Percentiles rank a stretch among this genome's conserved stretches.
Conservation (phyloP, 2,888 invertebrate genomes). For the Phorcus lineatus region DNA sequence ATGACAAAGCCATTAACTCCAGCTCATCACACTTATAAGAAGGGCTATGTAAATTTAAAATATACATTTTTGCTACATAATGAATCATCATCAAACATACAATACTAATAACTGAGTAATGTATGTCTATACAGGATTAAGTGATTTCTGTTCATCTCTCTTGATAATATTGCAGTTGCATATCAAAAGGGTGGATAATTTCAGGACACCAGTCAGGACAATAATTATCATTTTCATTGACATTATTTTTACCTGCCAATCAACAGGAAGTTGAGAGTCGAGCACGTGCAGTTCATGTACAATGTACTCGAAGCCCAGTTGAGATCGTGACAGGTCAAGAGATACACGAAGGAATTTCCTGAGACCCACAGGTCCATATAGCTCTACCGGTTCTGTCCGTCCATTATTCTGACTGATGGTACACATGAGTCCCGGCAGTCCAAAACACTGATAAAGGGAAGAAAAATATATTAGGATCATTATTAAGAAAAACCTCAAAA, state of each 20-base stretch:
- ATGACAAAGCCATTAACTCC: background rate
- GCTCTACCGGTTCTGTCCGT: slow-evolving; percentile 65
- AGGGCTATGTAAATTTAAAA: too few species aligned
- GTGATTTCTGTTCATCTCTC: too few species aligned
- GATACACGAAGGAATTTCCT: slow-evolving; percentile 70
- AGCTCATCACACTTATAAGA: too few species aligned
- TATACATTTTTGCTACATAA: background rate
- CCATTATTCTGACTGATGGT: slow-evolving; percentile 72
- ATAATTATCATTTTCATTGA: too few species aligned
- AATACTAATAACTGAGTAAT: too few species aligned
- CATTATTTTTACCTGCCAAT: slow-evolving; percentile 46
- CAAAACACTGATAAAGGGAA: slow-evolving; percentile 75
- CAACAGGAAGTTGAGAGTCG: slow-evolving; percentile 50
- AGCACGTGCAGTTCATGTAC: slow-evolving; percentile 75
- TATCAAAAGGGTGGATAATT: too few species aligned
- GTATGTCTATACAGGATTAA: too few species aligned
- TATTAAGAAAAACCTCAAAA: too few species aligned
- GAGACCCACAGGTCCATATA: slow-evolving; percentile 76
- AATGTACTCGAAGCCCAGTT: slow-evolving; percentile 68
- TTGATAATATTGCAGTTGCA: too few species aligned
- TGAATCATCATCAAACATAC: too few species aligned
- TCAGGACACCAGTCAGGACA: too few species aligned
- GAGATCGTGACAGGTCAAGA: slow-evolving; percentile 71
- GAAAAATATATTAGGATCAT: background rate
- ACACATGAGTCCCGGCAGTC: slow-evolving; percentile 76